phyloP scores from a whole-genome alignment of 2,888 invertebrate species.

The Agrypnus murinus region DNA sequence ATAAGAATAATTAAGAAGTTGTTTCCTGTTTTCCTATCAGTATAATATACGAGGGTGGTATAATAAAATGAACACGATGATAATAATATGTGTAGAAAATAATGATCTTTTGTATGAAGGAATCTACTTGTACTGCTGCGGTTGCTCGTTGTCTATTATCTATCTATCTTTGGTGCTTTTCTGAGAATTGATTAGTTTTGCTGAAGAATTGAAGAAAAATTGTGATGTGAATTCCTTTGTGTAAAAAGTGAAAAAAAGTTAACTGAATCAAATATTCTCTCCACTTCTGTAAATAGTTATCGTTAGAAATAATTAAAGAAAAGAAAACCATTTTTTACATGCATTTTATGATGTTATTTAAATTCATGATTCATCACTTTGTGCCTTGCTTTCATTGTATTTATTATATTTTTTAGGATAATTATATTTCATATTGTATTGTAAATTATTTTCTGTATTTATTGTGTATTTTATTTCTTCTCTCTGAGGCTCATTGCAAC shows the following conservation, averaged over 20 bases:
- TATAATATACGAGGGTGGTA: constrained; percentile 28
- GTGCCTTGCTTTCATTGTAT: constrained; percentile 66
- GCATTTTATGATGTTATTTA: constrained; percentile 49
- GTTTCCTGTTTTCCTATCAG: constrained; percentile 35
- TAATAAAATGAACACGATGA: constrained; percentile 17
- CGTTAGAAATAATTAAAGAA: constrained; percentile 37
- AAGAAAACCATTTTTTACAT: constrained; percentile 43
- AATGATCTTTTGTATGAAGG: constrained; percentile 24
- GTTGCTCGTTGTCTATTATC: background rate
- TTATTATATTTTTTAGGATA: constrained; percentile 58
- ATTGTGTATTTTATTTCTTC: constrained; percentile 62
- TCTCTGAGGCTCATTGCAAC: constrained; percentile 52
- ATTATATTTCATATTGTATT: constrained; percentile 50
- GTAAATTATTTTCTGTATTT: constrained; percentile 66
- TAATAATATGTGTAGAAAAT: constrained; percentile 15
- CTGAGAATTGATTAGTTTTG: constrained; percentile 1
- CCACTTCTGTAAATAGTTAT: constrained; percentile 45
- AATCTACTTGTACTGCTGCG: background rate
- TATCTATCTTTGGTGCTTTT: background rate
- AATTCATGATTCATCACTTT: constrained; percentile 62
- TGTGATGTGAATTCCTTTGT: constrained; percentile 28
- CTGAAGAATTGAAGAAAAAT: no score
- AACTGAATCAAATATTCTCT: constrained; percentile 25
- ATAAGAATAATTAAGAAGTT: constrained; percentile 35
- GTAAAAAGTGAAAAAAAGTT: constrained; percentile 1